Conservation (phyloP, 2,797 vertebrate genomes). For the Taenioides sp. region DNA sequence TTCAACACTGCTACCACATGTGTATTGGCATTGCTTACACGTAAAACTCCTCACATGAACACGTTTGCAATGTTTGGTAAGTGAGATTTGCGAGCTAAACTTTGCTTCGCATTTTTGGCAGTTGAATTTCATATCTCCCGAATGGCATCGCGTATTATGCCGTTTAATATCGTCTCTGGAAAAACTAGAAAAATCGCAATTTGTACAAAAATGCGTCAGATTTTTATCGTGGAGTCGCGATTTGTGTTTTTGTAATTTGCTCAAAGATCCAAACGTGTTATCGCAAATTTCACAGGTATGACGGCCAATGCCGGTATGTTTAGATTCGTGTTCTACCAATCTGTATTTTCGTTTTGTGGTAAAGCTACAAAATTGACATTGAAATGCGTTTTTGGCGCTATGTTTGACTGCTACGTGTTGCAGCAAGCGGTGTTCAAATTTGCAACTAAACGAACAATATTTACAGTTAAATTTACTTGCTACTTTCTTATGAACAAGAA, state of each 20-base stretch:
- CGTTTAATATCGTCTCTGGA: slow-evolving; percentile 87
- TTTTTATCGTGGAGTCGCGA: slow-evolving; percentile 87
- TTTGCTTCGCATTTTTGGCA: slow-evolving; percentile 84
- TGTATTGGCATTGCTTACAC: slow-evolving; percentile 76
- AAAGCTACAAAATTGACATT: slow-evolving; percentile 87
- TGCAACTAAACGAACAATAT: slow-evolving; percentile 87
- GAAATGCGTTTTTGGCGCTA: slow-evolving; percentile 79
- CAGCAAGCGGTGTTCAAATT: slow-evolving; percentile 82
- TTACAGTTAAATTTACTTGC: slow-evolving; percentile 71
- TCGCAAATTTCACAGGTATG: slow-evolving; percentile 81
- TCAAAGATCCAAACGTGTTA: slow-evolving; percentile 88
- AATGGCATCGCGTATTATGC: slow-evolving; percentile 89
- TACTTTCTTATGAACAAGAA: slow-evolving; percentile 64
- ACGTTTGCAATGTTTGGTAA: slow-evolving; percentile 88
- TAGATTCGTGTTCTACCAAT: slow-evolving; percentile 88
- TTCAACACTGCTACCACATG: slow-evolving; percentile 75
- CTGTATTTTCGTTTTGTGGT: slow-evolving; percentile 88
- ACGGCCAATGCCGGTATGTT: slow-evolving; percentile 90
- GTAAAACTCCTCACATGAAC: slow-evolving; percentile 70
- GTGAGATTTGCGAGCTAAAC: slow-evolving; percentile 88
- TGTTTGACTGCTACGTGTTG: slow-evolving; percentile 87
- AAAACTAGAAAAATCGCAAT: slow-evolving; percentile 91
- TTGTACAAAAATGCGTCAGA: slow-evolving; percentile 86
- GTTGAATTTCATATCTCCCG: slow-evolving; percentile 76
- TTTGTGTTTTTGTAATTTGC: slow-evolving; percentile 89